phyloP scores from a whole-genome alignment of 2,797 vertebrate genomes.

The Sebastes steindachneri region DNA sequence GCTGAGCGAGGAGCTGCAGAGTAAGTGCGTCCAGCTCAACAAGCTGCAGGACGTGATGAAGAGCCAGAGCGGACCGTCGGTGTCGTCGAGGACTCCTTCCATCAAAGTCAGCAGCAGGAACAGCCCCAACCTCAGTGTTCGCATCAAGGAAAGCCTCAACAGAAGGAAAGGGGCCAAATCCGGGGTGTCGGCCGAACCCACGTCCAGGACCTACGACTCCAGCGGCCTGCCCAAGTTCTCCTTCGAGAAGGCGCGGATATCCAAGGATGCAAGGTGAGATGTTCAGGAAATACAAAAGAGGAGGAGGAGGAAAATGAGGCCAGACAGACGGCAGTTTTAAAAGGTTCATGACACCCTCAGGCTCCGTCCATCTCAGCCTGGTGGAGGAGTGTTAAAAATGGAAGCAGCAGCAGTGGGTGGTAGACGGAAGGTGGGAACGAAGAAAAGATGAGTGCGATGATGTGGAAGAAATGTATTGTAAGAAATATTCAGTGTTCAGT shows the following conservation, averaged over 20 bases:
- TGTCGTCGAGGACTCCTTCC: slow-evolving; percentile 72
- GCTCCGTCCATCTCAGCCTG: not conserved
- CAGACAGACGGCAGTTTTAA: not conserved
- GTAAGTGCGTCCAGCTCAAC: slow-evolving; percentile 88
- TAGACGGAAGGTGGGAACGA: not conserved
- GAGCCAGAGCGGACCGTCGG: slow-evolving; percentile 49
- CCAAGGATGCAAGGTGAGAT: slow-evolving; percentile 92
- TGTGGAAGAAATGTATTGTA: not conserved
- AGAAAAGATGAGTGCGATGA: not conserved
- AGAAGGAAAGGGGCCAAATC: slow-evolving; percentile 92
- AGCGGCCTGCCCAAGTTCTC: slow-evolving; percentile 86
- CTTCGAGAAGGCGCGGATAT: slow-evolving; percentile 90
- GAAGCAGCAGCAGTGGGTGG: not conserved
- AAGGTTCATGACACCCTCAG: not conserved
- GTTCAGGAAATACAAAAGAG: not conserved
- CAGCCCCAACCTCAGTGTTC: slow-evolving; percentile 78
- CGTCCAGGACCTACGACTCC: slow-evolving; percentile 86
- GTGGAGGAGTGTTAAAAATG: not conserved
- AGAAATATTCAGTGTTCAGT: not conserved
- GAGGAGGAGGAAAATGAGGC: not conserved
- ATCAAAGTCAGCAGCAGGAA: slow-evolving; percentile 52
- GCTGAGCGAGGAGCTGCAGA: slow-evolving; percentile 89
- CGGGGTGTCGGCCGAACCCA: slow-evolving; percentile 93
- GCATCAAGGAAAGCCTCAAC: slow-evolving; percentile 79
- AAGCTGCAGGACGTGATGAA: slow-evolving; percentile 88